These are phyloP conservation scores for Hycleus cichorii DNA, from an alignment of 1,140 invertebrate species.

Conservation along the genomic window DNA sequence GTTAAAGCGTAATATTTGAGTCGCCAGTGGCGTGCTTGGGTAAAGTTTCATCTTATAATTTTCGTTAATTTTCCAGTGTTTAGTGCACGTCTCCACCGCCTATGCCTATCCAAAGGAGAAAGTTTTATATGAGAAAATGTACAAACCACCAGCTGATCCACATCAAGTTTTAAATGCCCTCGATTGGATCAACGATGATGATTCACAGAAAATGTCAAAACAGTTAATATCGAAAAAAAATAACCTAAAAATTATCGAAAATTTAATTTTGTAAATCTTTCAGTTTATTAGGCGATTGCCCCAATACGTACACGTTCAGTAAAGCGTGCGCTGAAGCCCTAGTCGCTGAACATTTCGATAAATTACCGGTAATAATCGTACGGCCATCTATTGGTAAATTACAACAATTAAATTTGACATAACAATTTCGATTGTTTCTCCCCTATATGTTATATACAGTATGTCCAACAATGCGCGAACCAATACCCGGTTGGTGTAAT, in stretches of 20 bases:
- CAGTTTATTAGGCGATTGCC: conserved; percentile 37
- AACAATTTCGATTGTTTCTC: too few relatives aligned
- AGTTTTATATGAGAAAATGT: conserved; percentile 50
- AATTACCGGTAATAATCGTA: conserved; percentile 40
- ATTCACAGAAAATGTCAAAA: not conserved
- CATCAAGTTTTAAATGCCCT: conserved; percentile 81
- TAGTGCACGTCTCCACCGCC: conserved; percentile 57
- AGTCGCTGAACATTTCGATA: conserved; percentile 25
- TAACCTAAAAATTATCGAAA: not conserved
- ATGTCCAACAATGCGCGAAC: conserved; percentile 62
- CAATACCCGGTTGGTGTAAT: conserved; percentile 84
- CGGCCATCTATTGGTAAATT: conserved; percentile 47
- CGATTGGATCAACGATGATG: conserved; percentile 80
- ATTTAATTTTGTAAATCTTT: not conserved
- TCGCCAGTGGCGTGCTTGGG: too few relatives aligned
- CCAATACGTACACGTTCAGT: conserved; percentile 89
- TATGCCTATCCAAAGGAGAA: conserved; percentile 58
- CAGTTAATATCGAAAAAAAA: not conserved
- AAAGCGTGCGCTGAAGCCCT: conserved; percentile 73
- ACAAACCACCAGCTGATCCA: conserved; percentile 76
- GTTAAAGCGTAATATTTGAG: too few relatives aligned
- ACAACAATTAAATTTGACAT: not conserved
- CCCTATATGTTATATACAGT: not conserved
- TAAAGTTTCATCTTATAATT: too few relatives aligned
- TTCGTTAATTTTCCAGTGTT: conserved; percentile 1